A percentile compares a stretch with the other conserved stretches of the same genome.
phyloP scores from a whole-genome alignment of 2,888 invertebrate species.

The Thysanoteuthis rhombus region DNA sequence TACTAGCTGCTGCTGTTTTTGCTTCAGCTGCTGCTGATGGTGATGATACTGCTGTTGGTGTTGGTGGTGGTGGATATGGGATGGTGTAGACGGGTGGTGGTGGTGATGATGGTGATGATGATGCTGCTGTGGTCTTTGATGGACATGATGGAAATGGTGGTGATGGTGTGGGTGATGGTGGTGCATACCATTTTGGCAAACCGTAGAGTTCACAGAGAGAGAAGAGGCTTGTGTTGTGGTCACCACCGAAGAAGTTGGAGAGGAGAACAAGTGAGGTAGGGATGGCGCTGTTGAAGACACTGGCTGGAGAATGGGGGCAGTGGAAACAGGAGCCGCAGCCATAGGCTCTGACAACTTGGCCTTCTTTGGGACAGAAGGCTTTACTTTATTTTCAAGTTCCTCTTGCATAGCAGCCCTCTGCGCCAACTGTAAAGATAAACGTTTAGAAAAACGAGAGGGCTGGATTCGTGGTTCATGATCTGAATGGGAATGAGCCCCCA shows the following conservation, averaged over 20 bases:
- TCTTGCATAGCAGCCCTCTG: not conserved
- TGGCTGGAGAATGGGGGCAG: slow-evolving; percentile 35
- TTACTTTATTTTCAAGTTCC: not conserved
- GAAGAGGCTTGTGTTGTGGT: slow-evolving; percentile 41
- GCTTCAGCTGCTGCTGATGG: not conserved
- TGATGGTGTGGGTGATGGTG: not conserved
- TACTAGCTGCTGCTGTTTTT: not conserved
- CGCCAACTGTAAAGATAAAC: not conserved
- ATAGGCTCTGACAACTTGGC: slow-evolving; percentile 41
- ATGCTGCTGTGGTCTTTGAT: not conserved
- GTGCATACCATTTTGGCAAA: slow-evolving; percentile 34
- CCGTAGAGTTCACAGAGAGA: slow-evolving; percentile 40
- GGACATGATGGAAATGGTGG: not conserved
- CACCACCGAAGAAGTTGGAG: slow-evolving; percentile 37
- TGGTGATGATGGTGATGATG: not conserved
- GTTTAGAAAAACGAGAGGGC: slow-evolving; percentile 26
- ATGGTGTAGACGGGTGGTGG: not conserved
- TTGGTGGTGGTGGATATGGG: not conserved
- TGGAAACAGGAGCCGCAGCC: slow-evolving; percentile 29
- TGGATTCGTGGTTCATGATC: not conserved
- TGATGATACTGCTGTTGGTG: not conserved
- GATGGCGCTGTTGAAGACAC: slow-evolving; percentile 15
- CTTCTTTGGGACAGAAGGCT: slow-evolving; percentile 32
- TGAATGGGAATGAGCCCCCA: not conserved
- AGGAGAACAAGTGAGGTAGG: slow-evolving; percentile 18